Base-by-base conservation (phyloP, 1,140 invertebrate species). In the Capitella teleta region DNA sequence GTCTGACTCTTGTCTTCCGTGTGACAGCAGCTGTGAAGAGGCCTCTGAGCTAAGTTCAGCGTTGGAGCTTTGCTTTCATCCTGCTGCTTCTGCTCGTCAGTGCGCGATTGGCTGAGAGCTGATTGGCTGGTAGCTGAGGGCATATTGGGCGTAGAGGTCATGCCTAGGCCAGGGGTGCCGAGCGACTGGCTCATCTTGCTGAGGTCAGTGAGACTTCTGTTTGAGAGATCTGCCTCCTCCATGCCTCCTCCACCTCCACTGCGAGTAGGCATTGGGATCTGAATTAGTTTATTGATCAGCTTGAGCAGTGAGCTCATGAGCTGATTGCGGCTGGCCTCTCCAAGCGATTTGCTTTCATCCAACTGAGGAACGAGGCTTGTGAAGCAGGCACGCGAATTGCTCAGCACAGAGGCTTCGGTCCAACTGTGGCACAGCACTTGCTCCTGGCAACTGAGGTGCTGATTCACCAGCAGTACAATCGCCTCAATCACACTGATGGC, bases 401-500 rank as follows among this genome's bases (percentile, higher is more conserved):
- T 73, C 16, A 61, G 61, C 16, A 25, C 61, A 62, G 10, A 54
- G 14, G 64, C 61, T 32, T 30, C 61, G 63, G 14, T 55, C 40
- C 52, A 58, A 59, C 28, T 70, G 53, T 74, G 74, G 60, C 77
- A 78, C 50, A 74, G 73, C 5, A 81, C 68, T 49, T 74, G 73
- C 55, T 82, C 80, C 28, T 74, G 74, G 54, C 76, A 77, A 24
- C 77, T 65, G 44, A 81, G 76, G 61, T 80, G 79, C 34, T 75
- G 74, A 55, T 78, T 75, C 1, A 80, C 76, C 46, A 82, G 62
- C 43, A 74, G 64, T 48, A 81, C 81, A 51, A 84, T 80, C 56
- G 82, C 81, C 65, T 84, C 82, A 1, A 84, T 78, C 36, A 86
- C 82, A 59, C 80, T 83, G 61, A 85, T 79, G 2, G 80, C 80